phyloP scores from a whole-genome alignment of 2,797 vertebrate genomes.

The Propithecus perrieri region DNA sequence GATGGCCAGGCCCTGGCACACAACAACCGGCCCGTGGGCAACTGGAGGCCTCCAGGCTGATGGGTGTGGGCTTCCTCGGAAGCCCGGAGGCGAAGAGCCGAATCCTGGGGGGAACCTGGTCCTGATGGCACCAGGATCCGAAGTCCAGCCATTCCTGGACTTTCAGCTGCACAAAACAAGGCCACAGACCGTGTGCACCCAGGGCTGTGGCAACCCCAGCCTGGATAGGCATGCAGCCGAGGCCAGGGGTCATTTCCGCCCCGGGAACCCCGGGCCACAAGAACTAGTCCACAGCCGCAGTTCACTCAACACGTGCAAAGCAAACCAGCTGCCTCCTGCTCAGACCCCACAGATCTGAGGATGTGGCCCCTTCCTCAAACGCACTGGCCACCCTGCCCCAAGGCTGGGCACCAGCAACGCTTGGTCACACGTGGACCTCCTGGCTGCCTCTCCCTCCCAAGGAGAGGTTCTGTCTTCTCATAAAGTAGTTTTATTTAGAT shows the following conservation, averaged over 20 bases:
- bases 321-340: background rate
- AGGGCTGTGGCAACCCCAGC: background rate
- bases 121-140: background rate
- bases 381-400: background rate
- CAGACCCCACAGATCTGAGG: background rate
- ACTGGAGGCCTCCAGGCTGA: background rate
- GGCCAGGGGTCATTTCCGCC: background rate
- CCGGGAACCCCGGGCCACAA: background rate
- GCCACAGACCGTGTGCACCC: background rate
- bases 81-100: background rate
- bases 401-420: background rate
- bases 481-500: slow-evolving; percentile 74
- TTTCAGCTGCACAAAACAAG: background rate
- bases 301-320: background rate
- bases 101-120: too few species aligned
- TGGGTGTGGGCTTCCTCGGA: background rate
- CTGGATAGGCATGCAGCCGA: background rate
- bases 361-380: background rate
- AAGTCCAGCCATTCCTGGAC: too few species aligned
- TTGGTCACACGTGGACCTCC: background rate
- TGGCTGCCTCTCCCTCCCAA: background rate
- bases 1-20: background rate
- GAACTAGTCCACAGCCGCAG: background rate
- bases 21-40: background rate
- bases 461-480: background rate